Conservation (phyloP, 2,113 vertebrate species). For the Tachuris rubrigastra region DNA sequence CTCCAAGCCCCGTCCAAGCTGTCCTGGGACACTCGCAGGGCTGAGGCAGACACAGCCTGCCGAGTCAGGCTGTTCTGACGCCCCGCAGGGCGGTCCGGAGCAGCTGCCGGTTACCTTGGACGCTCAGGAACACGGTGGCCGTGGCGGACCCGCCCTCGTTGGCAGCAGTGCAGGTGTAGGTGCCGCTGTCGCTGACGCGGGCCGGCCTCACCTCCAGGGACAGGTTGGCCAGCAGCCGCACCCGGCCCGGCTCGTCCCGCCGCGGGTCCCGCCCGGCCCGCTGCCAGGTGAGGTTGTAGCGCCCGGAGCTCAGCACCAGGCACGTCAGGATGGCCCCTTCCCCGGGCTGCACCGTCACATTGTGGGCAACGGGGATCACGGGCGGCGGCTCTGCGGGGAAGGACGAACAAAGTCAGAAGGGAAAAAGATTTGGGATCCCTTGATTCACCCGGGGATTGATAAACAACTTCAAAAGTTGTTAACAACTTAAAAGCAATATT, state of each 20-base stretch:
- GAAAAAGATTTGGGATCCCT: not conserved
- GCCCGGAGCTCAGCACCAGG: conserved; percentile 80
- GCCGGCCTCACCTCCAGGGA: conserved; percentile 83
- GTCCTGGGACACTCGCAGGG: accelerated
- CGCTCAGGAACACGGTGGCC: conserved; percentile 78
- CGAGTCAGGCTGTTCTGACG: no score
- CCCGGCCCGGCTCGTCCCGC: conserved; percentile 63
- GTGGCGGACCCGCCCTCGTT: conserved; percentile 82
- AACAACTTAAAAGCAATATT: not conserved
- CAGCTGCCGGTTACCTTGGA: not conserved
- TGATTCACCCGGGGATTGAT: not conserved
- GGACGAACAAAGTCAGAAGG: not conserved
- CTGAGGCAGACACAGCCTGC: no score
- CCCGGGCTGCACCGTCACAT: conserved; percentile 79
- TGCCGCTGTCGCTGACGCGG: conserved; percentile 76
- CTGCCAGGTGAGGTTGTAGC: conserved; percentile 91
- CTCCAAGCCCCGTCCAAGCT: accelerated
- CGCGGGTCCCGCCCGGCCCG: conserved; percentile 73
- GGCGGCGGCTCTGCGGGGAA: conserved; percentile 87
- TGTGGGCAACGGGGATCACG: conserved; percentile 76
- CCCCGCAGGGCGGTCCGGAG: no score
- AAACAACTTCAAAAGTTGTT: not conserved
- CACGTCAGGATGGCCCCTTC: conserved; percentile 84
- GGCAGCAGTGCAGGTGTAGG: conserved; percentile 82
- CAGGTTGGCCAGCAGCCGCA: conserved; percentile 75